Evolutionary conservation across 2,888 invertebrate genomes (phyloP).

Genomic region (Erannis defoliaria): DNA sequence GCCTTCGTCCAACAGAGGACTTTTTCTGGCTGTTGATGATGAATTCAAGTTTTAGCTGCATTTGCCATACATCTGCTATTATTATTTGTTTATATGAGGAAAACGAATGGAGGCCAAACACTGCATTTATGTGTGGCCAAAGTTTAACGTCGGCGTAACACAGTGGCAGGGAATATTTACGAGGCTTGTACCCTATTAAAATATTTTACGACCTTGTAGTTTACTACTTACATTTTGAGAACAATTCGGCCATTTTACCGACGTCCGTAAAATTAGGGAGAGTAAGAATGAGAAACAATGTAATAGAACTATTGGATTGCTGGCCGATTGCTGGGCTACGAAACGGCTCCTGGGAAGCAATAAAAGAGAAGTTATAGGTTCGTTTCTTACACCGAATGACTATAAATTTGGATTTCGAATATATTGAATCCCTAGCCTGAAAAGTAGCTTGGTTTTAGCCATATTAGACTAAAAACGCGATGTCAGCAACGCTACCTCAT

Average conservation of each 20-base stretch:
- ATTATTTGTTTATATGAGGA: neutral
- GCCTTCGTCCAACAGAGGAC: no score
- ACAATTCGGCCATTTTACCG: conserved; percentile 38
- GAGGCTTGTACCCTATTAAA: conserved; percentile 30
- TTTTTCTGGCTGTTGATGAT: no score
- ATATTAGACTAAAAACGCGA: no score
- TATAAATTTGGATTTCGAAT: conserved; percentile 50
- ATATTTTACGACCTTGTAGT: conserved; percentile 37
- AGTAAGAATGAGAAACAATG: conserved; percentile 43
- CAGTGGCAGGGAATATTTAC: conserved; percentile 19
- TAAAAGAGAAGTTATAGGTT: conserved; percentile 61
- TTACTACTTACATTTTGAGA: conserved; percentile 35
- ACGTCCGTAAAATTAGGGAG: conserved; percentile 43
- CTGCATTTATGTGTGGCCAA: conserved; percentile 23
- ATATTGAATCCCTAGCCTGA: conserved; percentile 9
- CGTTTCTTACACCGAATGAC: conserved; percentile 55
- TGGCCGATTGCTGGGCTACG: conserved; percentile 37
- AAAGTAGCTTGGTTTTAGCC: neutral
- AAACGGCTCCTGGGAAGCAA: conserved; percentile 46
- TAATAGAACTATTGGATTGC: conserved; percentile 36
- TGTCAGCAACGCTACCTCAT: no score
- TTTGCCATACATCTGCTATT: neutral
- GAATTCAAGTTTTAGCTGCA: no score
- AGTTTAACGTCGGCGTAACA: conserved; percentile 18
- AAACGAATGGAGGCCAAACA: conserved; percentile 18